Base-by-base conservation (phyloP, 2,888 invertebrate species). In the Buathra laborator region DNA sequence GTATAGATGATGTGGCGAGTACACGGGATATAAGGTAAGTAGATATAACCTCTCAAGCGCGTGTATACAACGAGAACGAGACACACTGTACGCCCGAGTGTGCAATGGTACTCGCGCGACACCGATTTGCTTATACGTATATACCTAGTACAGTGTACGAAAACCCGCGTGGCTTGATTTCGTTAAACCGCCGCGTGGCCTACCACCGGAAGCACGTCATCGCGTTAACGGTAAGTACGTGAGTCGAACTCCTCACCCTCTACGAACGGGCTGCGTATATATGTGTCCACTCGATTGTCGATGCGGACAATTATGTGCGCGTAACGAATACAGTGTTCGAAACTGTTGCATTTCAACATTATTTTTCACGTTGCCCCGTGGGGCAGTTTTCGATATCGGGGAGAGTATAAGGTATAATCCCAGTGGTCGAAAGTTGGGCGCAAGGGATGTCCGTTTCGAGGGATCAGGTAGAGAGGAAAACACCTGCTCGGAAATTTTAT, bases 191-290 rank as follows among this genome's bases (percentile, higher is more conserved):
- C 59, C 67, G 59, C 75, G 75, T 80, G 80, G 72, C 72, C 29
- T 70, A 62, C 51, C 64, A 71, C 44, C 81, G 81, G 81, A 81
- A 81, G 81, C 76, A 70, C 81, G 81, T 81, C 70, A 71, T 76
- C 71, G 76, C 74, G 81, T 81, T 76, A 76, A 76, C 75, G 75
- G 75, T 76, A 76, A 66, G 75, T 76, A 76, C 43, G 75, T 51
- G 66, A 64, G 51, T 66, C 51, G 64, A 66, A 48, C 66, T 64
- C 66, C 51, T 51, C 51, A 24, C 51, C 32, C 24, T 43, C 66
- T 37, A 19, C 19, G 29, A 59, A 59, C 29, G 29, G 29, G 14
- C 37, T 1, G 37, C 29, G 29, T 29, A 14, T 14, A 7, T 14
- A 14, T 29, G n/a, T 29, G 3, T 3, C 24, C 37, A 14, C 32